Percentiles rank a stretch among this genome's conserved stretches.
Conservation (phyloP, 1,140 invertebrate genomes). For the Metopolophium dirhodum region DNA sequence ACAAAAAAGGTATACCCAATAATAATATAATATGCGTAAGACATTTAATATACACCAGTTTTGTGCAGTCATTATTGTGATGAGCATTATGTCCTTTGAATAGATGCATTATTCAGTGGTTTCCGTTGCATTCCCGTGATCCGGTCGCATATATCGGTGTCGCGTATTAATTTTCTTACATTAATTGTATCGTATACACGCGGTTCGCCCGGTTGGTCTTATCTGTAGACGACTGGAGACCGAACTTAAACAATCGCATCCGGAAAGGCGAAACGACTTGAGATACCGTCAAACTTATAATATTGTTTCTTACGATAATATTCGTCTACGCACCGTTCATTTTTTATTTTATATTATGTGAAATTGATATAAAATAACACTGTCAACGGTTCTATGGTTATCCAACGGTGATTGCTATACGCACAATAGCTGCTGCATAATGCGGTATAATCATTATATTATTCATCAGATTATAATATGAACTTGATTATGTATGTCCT, state of each 20-base stretch:
- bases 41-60: not conserved
- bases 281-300: not conserved
- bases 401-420: not conserved
- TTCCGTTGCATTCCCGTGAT: not conserved
- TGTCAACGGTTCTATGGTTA: not conserved
- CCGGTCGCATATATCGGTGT: not conserved
- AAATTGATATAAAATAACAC: not conserved
- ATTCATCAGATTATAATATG: not conserved
- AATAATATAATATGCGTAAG: not conserved
- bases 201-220: not conserved
- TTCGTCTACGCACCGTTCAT: not conserved
- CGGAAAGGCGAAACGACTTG: not conserved
- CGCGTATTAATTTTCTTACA: not conserved
- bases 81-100: not conserved
- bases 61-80: not conserved
- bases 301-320: not conserved
- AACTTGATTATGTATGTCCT: not conserved
- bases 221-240: not conserved
- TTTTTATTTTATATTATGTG: not conserved
- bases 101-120: not conserved
- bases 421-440: not conserved
- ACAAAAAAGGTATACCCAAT: no score
- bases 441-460: not conserved
- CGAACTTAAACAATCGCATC: not conserved
- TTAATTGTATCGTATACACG: not conserved